These are phyloP conservation scores for Cervus canadensis DNA, from an alignment of 2,113 vertebrate genomes.

Conservation along the genomic window DNA sequence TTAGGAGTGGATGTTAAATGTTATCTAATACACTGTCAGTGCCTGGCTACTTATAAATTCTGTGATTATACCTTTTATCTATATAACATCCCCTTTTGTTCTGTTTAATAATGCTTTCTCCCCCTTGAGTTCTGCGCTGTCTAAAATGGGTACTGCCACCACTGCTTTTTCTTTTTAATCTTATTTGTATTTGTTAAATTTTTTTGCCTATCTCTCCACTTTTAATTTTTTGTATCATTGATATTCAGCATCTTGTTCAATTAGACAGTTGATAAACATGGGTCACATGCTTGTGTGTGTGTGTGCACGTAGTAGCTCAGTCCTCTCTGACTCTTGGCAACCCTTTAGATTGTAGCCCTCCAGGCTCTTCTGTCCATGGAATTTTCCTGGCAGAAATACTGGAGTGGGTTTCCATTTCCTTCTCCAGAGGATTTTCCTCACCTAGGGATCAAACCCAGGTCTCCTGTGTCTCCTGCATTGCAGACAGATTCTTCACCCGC, in stretches of 20 bases:
- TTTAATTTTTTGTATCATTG: not conserved
- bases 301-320: not conserved
- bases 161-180: not conserved
- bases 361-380: not conserved
- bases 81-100: not conserved
- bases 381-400: not conserved
- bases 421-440: not conserved
- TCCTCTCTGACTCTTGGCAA: not conserved
- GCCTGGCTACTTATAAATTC: conserved; percentile 35
- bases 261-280: not conserved
- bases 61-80: conserved; percentile 23
- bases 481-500: not conserved
- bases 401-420: not conserved
- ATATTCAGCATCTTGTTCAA: not conserved
- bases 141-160: not conserved
- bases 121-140: not conserved
- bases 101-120: not conserved
- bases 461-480: not conserved
- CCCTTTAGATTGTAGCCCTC: not conserved
- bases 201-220: not conserved
- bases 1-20: conserved; percentile 3
- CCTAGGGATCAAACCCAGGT: not conserved
- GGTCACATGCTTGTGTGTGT: not conserved
- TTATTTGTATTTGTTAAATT: not conserved
- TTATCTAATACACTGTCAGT: not conserved